These are phyloP conservation scores for Choreutis nemorana DNA, from an alignment of 2,888 invertebrate species.

Conservation along the genomic window DNA sequence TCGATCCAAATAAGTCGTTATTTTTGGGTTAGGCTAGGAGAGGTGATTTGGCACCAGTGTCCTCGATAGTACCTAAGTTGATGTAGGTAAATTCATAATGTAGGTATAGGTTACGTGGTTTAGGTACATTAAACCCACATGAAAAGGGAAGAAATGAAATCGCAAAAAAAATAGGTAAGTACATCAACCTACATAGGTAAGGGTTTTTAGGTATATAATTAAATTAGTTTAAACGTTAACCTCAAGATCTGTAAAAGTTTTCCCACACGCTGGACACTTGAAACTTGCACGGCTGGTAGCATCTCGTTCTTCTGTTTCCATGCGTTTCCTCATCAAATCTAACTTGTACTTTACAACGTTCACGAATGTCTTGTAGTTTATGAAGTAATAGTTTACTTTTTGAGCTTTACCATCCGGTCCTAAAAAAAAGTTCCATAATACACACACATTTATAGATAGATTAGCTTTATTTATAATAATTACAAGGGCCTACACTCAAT, in stretches of 20 bases:
- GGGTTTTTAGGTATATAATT: background rate
- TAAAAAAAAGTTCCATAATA: conserved; percentile 13
- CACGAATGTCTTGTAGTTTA: conserved; percentile 96
- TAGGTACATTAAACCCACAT: too few species aligned
- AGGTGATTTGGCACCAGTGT: too few species aligned
- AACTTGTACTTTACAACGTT: conserved; percentile 98
- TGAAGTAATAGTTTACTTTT: conserved; percentile 96
- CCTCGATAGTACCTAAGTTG: too few species aligned
- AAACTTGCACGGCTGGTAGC: conserved; percentile 96
- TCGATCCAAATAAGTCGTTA: too few species aligned
- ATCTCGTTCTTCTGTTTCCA: conserved; percentile 95
- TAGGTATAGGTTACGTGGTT: too few species aligned
- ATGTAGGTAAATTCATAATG: too few species aligned
- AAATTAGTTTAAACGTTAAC: conserved; percentile 41
- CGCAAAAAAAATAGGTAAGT: background rate
- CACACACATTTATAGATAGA: background rate
- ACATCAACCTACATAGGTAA: too few species aligned
- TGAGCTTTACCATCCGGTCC: conserved; percentile 91
- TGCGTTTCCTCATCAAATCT: conserved; percentile 92
- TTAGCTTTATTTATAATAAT: background rate
- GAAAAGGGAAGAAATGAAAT: too few species aligned
- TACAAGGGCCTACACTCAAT: too few species aligned
- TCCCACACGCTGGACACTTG: conserved; percentile 88
- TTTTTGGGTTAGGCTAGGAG: too few species aligned
- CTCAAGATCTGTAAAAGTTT: conserved; percentile 95